Evolutionary conservation across 2,888 invertebrate species (phyloP).

Genomic region (Rotaria macrura): DNA sequence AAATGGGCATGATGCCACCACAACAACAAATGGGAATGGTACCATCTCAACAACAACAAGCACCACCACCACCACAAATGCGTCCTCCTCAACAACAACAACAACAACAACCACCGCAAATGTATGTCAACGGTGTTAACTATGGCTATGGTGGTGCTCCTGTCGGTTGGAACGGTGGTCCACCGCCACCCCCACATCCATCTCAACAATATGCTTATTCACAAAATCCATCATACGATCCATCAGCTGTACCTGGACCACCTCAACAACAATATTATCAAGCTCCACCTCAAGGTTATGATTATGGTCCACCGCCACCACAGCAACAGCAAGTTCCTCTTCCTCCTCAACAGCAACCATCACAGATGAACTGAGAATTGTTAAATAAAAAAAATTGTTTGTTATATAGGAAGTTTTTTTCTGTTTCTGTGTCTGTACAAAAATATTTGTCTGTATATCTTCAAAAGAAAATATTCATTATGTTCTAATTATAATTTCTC

Average conservation of each 20-base stretch:
- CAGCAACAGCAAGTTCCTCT: not conserved
- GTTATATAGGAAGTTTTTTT: not conserved
- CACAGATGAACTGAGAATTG: not conserved
- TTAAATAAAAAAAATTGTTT: not conserved
- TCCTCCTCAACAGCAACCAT: not conserved
- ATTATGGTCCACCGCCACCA: not conserved
- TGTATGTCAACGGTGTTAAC: not conserved
- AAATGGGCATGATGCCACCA: not conserved
- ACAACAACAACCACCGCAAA: not conserved
- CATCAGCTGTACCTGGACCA: not conserved
- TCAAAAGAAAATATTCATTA: not conserved
- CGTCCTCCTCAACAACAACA: not conserved
- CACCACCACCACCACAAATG: not conserved
- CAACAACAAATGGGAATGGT: not conserved
- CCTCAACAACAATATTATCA: not conserved
- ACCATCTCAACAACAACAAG: not conserved
- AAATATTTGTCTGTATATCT: constrained; percentile 8
- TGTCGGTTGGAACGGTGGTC: not conserved
- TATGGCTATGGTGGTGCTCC: not conserved
- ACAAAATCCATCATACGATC: not conserved
- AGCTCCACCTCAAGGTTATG: not conserved
- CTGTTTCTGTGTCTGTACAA: not conserved
- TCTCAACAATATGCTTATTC: not conserved
- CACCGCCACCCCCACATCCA: not conserved
- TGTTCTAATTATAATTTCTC: not conserved